phyloP scores from a whole-genome alignment of 1,140 invertebrate species.

The Nephotettix cincticeps region DNA sequence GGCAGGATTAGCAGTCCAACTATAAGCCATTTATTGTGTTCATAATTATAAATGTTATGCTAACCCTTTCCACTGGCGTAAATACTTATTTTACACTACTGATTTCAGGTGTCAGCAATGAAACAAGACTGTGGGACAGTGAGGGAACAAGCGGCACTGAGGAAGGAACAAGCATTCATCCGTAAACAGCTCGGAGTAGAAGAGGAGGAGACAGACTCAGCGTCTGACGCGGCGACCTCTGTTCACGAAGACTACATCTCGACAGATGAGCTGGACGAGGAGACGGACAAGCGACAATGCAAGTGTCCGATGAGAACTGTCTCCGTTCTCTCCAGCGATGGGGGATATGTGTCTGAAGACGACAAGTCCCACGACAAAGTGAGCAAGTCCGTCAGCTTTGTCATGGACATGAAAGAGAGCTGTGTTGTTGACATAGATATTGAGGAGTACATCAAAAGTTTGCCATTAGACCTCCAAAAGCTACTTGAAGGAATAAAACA shows the following conservation, averaged over 20 bases:
- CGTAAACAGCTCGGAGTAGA: background rate
- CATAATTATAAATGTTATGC: no score
- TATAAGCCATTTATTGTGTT: no score
- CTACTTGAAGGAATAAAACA: background rate
- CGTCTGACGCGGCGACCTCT: background rate
- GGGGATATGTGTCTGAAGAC: constrained; percentile 6
- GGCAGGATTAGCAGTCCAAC: no score
- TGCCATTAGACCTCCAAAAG: background rate
- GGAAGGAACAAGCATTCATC: constrained; percentile 10
- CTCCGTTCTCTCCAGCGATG: background rate
- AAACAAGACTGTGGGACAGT: background rate
- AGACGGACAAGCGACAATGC: background rate
- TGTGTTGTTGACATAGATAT: background rate
- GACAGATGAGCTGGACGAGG: background rate
- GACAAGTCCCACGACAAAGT: background rate
- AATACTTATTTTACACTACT: no score
- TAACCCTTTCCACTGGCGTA: no score
- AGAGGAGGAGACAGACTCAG: background rate
- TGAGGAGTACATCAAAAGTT: background rate
- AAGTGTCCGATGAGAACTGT: background rate
- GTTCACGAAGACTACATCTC: background rate
- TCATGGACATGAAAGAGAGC: background rate
- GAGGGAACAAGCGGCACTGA: constrained; percentile 3
- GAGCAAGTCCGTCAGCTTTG: background rate
- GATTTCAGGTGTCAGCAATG: background rate